A percentile compares a stretch with the other conserved stretches of the same genome.
phyloP scores from a whole-genome alignment of 2,888 invertebrate genomes.

The Ptilodon capucinus region DNA sequence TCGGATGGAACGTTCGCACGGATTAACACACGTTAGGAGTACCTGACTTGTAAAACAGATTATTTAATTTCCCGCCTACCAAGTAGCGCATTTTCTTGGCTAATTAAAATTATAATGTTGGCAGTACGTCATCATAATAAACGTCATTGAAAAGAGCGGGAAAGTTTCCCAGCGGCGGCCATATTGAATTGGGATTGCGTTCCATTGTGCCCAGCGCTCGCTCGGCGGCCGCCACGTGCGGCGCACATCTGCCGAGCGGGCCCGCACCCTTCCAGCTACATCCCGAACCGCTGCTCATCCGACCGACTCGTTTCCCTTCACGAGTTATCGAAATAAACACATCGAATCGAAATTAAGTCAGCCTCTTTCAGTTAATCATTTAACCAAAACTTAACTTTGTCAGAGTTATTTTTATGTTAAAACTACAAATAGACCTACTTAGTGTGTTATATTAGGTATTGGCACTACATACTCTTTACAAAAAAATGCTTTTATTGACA shows the following conservation, averaged over 20 bases:
- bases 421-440: no score
- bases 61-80: background rate
- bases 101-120: slow-evolving; percentile 35
- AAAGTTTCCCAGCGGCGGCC: slow-evolving; percentile 65
- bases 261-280: slow-evolving; percentile 51
- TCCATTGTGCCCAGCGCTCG: slow-evolving; percentile 69
- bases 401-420: background rate
- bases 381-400: no score
- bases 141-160: slow-evolving; percentile 66
- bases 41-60: background rate
- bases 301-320: slow-evolving; percentile 15
- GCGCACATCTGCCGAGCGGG: slow-evolving; percentile 63
- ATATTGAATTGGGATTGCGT: slow-evolving; percentile 66
- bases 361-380: background rate
- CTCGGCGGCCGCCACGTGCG: slow-evolving; percentile 57
- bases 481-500: no score
- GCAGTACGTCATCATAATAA: slow-evolving; percentile 36
- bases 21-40: background rate
- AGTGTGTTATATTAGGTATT: no score
- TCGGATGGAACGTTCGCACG: background rate
- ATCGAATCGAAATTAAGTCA: background rate
- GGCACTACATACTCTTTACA: no score
- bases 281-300: slow-evolving; percentile 30
- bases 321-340: slow-evolving; percentile 8
- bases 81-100: slow-evolving; percentile 5